Evolutionary conservation across 2,888 invertebrate species (phyloP), one percentile per base, ranked within the genome.

Genomic region (Leptopterna dolabrata): DNA sequence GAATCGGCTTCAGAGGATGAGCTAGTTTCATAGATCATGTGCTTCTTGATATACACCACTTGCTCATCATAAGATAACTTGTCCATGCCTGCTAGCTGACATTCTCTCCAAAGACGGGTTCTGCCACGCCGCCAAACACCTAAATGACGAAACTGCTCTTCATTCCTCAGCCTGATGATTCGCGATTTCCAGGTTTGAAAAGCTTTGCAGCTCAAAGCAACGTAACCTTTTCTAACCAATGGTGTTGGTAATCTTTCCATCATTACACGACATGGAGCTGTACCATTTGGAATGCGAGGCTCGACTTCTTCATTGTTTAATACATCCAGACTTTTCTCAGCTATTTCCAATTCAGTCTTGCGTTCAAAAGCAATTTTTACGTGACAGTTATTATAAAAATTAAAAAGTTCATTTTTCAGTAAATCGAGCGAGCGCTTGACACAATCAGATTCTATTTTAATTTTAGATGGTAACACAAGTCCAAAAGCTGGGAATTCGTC

Each of bases 141-240:
- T 70, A 83, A 83, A 41, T 83, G 70, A 24, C 71, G 36, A 30
- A 83, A 83, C 41, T 70, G 70, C 19, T 71, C 83, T 47, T 83
- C 83, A 71, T 83, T 83, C 24, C 83, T 29, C 43, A 19, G 27
- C 24, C 43, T 30, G 11, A 29, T 24, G 19, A 71, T 71, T 63
- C 36, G 24, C 0, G 14, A 36, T 71, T 71, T 83, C 83, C 83
- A 83, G 2, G 11, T 70, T 41, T 24, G n/a, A 43, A 70, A 83
- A 2, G 36, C 11, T 29, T 41, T 19, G 24, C 63, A 14, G 4
- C 29, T 13, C 71, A 83, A 27, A 14, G 43, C 11, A n/a, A 71
- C 51, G 14, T 13, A 14, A 16, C 41, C 43, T 36, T 83, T 43
- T n/a, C 16, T 9, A 19, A 71, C 71, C n/a, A 83, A 19, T 9